Base-by-base conservation (phyloP, 2,797 vertebrate species). In the Takifugu ocellatus region DNA sequence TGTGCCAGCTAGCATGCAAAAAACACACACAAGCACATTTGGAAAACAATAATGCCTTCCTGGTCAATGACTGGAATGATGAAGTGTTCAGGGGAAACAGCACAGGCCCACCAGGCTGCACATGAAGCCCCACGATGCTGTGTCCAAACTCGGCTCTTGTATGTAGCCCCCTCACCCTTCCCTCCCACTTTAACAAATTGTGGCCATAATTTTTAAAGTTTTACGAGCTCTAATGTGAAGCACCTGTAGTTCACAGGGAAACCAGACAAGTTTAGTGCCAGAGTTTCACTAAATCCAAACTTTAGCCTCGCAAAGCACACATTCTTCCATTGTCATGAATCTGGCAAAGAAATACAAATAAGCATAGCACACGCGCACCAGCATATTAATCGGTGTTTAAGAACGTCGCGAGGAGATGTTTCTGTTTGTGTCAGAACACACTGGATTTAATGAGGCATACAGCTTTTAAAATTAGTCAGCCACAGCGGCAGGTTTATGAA, bases 161-260 rank as follows among this genome's bases (percentile, higher is more conserved):
- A 56, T 11, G 74, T 61, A 39, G 57, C 31, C 10, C 55, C 59
- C 48, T 5, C 17, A 31, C 16, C 11, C 61, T 39, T 43, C n/a
- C 67, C 58, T 53, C 55, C 65, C 51, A 50, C 76, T 62, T 54
- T 72, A 77, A 88, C 85, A 89, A 90, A 89, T 84, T 82, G 87
- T 78, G 81, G 88, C 84, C 77, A 86, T 91, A 79, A 85, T 86
- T 89, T 90, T 88, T 83, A 82, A 74, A 78, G 59, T 89, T 90
- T 90, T 91, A 90, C 68, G 79, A 90, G 82, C 76, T 49, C 45
- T 91, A 92, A 92, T 91, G 83, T 82, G 72, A 88, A 91, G 88
- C 89, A 91, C 91, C 90, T 92, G 90, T 89, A 88, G 83, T 72
- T 39, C 75, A 81, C 78, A 84, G 49, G 70, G 76, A 77, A 84